phyloP scores from a whole-genome alignment of 2,888 invertebrate species.

The Synergus gifuensis region DNA sequence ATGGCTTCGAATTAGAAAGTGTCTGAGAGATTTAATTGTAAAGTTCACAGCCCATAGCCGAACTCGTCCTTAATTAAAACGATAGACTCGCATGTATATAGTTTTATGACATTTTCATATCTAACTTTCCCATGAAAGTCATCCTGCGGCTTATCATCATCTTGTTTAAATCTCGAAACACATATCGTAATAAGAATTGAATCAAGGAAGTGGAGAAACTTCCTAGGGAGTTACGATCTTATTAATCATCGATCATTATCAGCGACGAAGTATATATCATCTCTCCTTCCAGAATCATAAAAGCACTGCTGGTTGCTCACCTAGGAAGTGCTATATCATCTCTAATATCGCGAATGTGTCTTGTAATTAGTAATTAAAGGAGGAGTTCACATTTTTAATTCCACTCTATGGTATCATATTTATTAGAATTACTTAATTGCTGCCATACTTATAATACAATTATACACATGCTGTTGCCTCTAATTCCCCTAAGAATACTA shows the following conservation, averaged over 20 bases:
- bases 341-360: constrained; percentile 1
- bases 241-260: constrained; percentile 57
- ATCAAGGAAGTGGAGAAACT: constrained; percentile 44
- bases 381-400: background rate
- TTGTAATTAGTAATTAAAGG: background rate
- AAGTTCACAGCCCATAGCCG: constrained; percentile 20
- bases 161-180: background rate
- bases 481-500: background rate
- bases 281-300: background rate
- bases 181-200: constrained; percentile 35
- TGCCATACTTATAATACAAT: background rate
- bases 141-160: constrained; percentile 15
- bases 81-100: background rate
- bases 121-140: constrained; percentile 46
- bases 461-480: background rate
- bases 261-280: constrained; percentile 48
- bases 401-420: background rate
- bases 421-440: background rate
- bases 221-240: constrained; percentile 51
- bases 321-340: constrained; percentile 1
- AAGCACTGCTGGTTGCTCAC: background rate
- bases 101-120: constrained; percentile 33
- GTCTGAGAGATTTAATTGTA: constrained; percentile 27
- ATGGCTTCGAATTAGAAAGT: constrained; percentile 30
- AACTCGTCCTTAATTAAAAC: constrained; percentile 30